Conservation (phyloP, 2,888 invertebrate species). For the Tipula helvola region DNA sequence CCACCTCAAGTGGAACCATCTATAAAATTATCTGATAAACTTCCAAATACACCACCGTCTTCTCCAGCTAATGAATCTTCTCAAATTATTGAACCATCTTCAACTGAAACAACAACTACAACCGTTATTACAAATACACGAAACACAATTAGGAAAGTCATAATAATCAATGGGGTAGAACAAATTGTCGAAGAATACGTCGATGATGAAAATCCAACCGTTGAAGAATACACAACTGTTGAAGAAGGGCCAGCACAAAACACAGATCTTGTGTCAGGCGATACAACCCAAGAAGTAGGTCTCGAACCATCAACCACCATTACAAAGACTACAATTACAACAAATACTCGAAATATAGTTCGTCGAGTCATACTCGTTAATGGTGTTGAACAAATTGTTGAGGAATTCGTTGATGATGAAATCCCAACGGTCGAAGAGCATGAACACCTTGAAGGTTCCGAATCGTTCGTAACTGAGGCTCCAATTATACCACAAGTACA, state of each 20-base stretch:
- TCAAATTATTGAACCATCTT: not conserved
- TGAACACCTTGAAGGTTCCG: not conserved
- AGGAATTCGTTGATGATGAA: slow-evolving; percentile 73
- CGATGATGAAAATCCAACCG: slow-evolving; percentile 38
- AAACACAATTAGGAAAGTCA: slow-evolving; percentile 61
- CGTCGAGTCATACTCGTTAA: slow-evolving; percentile 64
- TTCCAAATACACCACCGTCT: not conserved
- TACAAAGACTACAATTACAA: slow-evolving; percentile 45
- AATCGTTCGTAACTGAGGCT: not conserved
- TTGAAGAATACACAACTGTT: not conserved
- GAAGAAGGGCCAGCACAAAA: not conserved
- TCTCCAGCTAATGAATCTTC: not conserved
- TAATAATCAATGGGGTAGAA: slow-evolving; percentile 73
- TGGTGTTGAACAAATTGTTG: slow-evolving; percentile 63
- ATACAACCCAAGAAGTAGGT: not conserved
- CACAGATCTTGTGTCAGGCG: not conserved
- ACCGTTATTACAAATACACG: slow-evolving; percentile 55
- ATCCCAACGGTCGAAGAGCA: slow-evolving; percentile 44
- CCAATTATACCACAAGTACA: not conserved
- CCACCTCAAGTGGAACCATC: too few species aligned
- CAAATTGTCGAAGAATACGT: slow-evolving; percentile 69
- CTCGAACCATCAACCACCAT: not conserved
- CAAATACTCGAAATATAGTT: slow-evolving; percentile 61
- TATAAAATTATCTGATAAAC: not conserved
- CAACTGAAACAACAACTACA: slow-evolving; percentile 9